Conservation (phyloP, 2,113 vertebrate species). For the Tachysurus fulvidraco region DNA sequence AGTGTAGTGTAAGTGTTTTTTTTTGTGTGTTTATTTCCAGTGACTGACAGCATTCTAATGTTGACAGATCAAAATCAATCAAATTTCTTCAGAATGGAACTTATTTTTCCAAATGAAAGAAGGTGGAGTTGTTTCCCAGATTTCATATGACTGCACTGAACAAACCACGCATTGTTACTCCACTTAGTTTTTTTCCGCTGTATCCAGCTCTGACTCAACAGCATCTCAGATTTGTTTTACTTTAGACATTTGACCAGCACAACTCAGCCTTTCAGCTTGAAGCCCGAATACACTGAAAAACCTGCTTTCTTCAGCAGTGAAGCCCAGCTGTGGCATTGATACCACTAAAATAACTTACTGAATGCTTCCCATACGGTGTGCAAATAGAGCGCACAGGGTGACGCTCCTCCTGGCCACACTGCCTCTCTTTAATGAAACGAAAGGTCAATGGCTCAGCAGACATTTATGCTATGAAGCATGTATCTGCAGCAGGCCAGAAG, state of each 20-base stretch:
- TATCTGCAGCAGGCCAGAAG: constrained; percentile 42
- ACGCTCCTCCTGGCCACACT: constrained; percentile 16
- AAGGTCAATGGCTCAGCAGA: constrained; percentile 54
- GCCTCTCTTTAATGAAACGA: constrained; percentile 51
- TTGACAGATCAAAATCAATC: not conserved
- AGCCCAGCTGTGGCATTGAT: constrained; percentile 11
- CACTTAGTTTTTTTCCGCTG: not conserved
- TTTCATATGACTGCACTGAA: not conserved
- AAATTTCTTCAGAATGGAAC: not conserved
- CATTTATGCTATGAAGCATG: constrained; percentile 52
- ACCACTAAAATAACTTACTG: constrained; percentile 24
- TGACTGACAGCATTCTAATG: not conserved
- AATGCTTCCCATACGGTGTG: constrained; percentile 16
- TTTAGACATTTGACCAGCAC: not conserved
- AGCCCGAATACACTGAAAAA: constrained; percentile 19
- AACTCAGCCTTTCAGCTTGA: not conserved
- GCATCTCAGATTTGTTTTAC: not conserved
- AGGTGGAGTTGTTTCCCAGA: not conserved
- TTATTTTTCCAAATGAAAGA: not conserved
- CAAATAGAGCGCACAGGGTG: not conserved
- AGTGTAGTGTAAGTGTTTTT: too few relatives aligned
- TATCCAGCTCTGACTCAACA: constrained; percentile 12
- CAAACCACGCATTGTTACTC: constrained; percentile 2
- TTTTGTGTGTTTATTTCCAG: too few relatives aligned
- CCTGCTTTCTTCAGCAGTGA: constrained; percentile 9